A percentile compares a stretch with the other conserved stretches of the same genome.
phyloP scores from a whole-genome alignment of 2,113 vertebrate genomes.

The Hipposideros armiger region DNA sequence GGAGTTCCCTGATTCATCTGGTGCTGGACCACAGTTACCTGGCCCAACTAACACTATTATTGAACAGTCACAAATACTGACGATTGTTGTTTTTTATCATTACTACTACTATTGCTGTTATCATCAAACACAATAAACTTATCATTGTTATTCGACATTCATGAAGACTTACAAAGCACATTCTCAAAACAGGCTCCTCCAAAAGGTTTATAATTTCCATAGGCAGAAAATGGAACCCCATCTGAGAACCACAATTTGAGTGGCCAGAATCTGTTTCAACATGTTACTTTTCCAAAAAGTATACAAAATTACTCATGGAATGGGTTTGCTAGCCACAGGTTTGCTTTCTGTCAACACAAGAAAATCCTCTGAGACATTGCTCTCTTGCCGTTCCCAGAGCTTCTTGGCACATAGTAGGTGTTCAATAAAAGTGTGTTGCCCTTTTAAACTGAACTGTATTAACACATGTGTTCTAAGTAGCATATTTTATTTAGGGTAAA shows the following conservation, averaged over 20 bases:
- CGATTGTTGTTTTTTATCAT: not conserved
- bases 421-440: not conserved
- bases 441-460: not conserved
- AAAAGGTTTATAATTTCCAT: slow-evolving; percentile 26
- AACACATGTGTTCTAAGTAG: not conserved
- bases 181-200: not conserved
- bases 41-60: not conserved
- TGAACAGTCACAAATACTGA: not conserved
- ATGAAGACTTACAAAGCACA: slow-evolving; percentile 42
- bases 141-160: slow-evolving; percentile 51
- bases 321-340: not conserved
- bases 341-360: not conserved
- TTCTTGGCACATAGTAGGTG: not conserved
- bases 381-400: not conserved
- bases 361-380: not conserved
- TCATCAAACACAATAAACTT: slow-evolving; percentile 59
- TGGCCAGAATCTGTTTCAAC: not conserved
- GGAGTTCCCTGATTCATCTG: not conserved
- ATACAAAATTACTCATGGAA: not conserved
- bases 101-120: slow-evolving; percentile 30
- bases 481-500: not conserved
- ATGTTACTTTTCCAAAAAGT: not conserved
- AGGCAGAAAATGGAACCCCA: slow-evolving; percentile 29
- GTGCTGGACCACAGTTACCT: not conserved
- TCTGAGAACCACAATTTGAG: not conserved